These are phyloP conservation scores for Anastrepha obliqua DNA, from an alignment of 1,140 invertebrate genomes.

Conservation along the genomic window DNA sequence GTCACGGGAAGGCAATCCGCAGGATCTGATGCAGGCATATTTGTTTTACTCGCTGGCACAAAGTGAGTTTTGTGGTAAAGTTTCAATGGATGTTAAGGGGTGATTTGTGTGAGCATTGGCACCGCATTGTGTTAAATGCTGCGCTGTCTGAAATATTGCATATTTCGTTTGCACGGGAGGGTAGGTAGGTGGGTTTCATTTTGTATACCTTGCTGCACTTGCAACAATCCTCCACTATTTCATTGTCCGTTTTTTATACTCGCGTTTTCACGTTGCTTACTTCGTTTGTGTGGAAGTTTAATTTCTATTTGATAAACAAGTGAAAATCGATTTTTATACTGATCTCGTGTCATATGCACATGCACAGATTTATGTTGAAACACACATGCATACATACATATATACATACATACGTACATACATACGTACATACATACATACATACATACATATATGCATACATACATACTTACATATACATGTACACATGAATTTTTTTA, in stretches of 20 bases:
- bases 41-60: slow-evolving; percentile 3
- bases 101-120: neutral
- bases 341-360: no score
- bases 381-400: neutral
- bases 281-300: slow-evolving; percentile 1
- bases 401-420: neutral
- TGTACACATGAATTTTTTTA: no score
- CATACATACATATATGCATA: no score
- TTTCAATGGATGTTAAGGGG: neutral
- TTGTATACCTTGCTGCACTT: neutral
- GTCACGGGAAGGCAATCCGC: neutral
- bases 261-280: neutral
- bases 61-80: slow-evolving; percentile 36
- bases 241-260: neutral
- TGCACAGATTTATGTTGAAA: neutral
- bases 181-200: no score
- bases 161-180: neutral
- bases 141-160: neutral
- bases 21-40: neutral
- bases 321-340: neutral
- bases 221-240: neutral
- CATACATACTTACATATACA: no score
- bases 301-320: neutral
- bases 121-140: neutral
- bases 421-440: no score